Evolutionary conservation across 1,140 invertebrate species (phyloP), one percentile per base, ranked within the genome.

Genomic region (Euborellia annulipes): DNA sequence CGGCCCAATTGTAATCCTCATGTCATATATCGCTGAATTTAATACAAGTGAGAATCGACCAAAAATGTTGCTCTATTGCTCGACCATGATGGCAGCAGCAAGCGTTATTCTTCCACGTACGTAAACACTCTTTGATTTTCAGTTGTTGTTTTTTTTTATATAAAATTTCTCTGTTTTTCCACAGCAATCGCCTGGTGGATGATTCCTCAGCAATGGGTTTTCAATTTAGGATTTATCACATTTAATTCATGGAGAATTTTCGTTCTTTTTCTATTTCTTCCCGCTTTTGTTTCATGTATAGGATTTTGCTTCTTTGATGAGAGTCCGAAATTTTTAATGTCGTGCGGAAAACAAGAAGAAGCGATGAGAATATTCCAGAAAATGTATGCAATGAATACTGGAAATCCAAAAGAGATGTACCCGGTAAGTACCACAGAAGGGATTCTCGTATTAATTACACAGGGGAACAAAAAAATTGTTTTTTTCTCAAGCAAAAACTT

Each of bases 251-350:
- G 85, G 85, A 73, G 85, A 49, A 63, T 88, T 7, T 87, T 81
- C 59, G 61, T 88, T 0, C 64, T 78, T n/a, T 38, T 16, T n/a
- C 19, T 20, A 4, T 38, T 38, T 38, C n/a, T 20, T 4, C 14
- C 14, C 8, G 4, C 19, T 38, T 20, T 20, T n/a, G 36, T 16
- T 8, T 38, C 14, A n/a, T 17, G 19, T 38, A 16, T 16, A 4
- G 19, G 14, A 6, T 38, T 20, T 8, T 17, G n/a, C 8, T 43
- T 14, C 34, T 67, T 1, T 69, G 32, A 36, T 36, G 47, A 0
- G 85, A 89, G 58, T 87, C 80, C 55, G 84, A 85, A 3, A 86
- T 86, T 60, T 88, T 61, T 85, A 0, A 80, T 89, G 72, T 75
- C 77, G 0, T 65, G 71, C 53, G 78, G 79, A 43, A 69, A 72